Evolutionary conservation across 2,888 invertebrate species (phyloP).

Genomic region (Morpho deidamia): DNA sequence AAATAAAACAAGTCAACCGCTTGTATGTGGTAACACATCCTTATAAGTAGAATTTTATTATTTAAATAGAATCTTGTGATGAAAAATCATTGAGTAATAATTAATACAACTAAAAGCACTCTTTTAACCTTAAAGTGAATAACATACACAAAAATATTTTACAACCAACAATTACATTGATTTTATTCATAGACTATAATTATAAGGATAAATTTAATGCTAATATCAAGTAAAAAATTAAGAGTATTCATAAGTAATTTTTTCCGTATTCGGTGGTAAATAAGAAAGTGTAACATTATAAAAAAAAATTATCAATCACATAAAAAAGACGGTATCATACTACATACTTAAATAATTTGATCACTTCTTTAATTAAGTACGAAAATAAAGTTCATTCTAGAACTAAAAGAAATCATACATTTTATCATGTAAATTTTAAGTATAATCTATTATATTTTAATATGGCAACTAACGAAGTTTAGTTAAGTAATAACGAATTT

Average conservation of each 20-base stretch:
- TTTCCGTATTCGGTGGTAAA: constrained; percentile 61
- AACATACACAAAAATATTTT: constrained; percentile 11
- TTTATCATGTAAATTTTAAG: too few relatives aligned
- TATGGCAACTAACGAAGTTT: too few relatives aligned
- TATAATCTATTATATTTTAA: too few relatives aligned
- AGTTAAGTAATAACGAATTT: too few relatives aligned
- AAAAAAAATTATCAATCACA: neutral
- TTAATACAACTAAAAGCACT: constrained; percentile 14
- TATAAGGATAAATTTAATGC: constrained; percentile 47
- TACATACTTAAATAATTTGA: neutral
- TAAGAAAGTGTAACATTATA: constrained; percentile 16
- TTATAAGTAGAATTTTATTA: neutral
- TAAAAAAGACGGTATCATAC: too few relatives aligned
- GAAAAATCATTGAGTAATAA: constrained; percentile 14
- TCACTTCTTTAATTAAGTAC: constrained; percentile 2
- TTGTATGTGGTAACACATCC: constrained; percentile 20
- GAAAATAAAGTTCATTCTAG: neutral
- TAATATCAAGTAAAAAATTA: constrained; percentile 23
- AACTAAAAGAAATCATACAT: too few relatives aligned
- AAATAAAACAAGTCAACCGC: neutral
- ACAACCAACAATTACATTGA: constrained; percentile 1
- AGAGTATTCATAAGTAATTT: constrained; percentile 57
- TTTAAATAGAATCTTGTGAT: constrained; percentile 15
- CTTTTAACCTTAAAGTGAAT: constrained; percentile 10
- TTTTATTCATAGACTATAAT: constrained; percentile 47